Conservation (phyloP, 2,888 invertebrate genomes). For the Ophion slaviceki region DNA sequence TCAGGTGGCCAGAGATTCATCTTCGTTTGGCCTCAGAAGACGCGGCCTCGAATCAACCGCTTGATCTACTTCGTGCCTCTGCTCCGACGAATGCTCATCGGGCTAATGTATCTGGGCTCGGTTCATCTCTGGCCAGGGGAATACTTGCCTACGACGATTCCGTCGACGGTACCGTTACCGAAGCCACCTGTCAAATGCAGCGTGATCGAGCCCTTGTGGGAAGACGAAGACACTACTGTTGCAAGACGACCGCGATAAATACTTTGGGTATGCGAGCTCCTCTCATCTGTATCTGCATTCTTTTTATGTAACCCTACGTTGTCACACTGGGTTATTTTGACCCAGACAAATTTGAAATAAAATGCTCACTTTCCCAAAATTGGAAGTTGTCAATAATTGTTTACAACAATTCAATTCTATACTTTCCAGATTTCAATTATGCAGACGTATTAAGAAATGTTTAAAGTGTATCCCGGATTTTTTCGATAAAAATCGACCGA, state of each 20-base stretch:
- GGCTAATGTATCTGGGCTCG: conserved; percentile 74
- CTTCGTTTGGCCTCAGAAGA: conserved; percentile 79
- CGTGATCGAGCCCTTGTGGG: conserved; percentile 80
- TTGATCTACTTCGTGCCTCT: conserved; percentile 73
- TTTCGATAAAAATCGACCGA: no score
- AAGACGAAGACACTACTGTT: conserved; percentile 30
- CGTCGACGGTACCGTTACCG: conserved; percentile 71
- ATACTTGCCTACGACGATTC: conserved; percentile 77
- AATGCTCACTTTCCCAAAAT: no score
- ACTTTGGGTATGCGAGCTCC: background rate
- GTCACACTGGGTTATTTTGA: no score
- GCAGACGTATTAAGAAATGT: no score
- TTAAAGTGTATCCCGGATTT: no score
- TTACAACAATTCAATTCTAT: no score
- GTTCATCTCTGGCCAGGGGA: conserved; percentile 80
- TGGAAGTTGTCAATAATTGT: no score
- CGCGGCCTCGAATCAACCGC: conserved; percentile 70
- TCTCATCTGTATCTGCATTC: background rate
- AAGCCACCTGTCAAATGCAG: conserved; percentile 78
- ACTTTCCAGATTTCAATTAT: no score
- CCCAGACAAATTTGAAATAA: no score
- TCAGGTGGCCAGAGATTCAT: conserved; percentile 77
- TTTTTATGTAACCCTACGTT: background rate
- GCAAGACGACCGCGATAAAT: conserved; percentile 6
- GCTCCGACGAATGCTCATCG: conserved; percentile 74